Percentiles rank a stretch among this genome's conserved stretches.
Evolutionary conservation across 2,797 vertebrate genomes (phyloP).

Genomic region (Notamacropus eugenii): DNA sequence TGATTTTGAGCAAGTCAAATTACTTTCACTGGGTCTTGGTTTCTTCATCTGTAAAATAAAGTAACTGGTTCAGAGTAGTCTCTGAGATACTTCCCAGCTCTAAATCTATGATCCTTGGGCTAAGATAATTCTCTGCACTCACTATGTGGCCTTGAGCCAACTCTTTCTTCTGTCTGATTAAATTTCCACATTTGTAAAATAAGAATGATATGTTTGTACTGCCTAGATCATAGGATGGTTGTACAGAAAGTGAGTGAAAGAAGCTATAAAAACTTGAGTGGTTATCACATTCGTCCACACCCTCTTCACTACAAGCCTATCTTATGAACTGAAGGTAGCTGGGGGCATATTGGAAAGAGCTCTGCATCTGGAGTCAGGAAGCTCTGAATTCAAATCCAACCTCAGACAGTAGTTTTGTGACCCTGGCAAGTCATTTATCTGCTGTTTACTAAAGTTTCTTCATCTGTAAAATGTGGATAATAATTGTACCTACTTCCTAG

Average conservation of each 20-base stretch:
- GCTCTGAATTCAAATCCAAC: background rate
- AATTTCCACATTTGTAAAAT: background rate
- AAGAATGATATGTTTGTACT: background rate
- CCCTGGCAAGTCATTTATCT: background rate
- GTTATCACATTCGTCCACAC: background rate
- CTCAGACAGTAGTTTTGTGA: background rate
- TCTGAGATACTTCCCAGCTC: background rate
- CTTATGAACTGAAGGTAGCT: background rate
- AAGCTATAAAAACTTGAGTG: background rate
- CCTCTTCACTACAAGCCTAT: background rate
- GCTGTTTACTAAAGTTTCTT: background rate
- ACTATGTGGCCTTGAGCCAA: background rate
- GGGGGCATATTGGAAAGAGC: background rate
- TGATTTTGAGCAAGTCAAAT: background rate
- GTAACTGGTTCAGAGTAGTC: background rate
- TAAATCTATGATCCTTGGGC: background rate
- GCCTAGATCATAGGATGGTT: background rate
- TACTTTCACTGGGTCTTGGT: background rate
- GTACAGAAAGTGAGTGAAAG: background rate
- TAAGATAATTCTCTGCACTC: background rate
- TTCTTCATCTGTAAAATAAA: background rate
- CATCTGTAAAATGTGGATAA: background rate
- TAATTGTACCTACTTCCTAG: background rate
- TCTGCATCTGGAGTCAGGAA: background rate
- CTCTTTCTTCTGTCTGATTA: background rate